Evolutionary conservation across 1,140 invertebrate species (phyloP).

Genomic region (Cepaea nemoralis): DNA sequence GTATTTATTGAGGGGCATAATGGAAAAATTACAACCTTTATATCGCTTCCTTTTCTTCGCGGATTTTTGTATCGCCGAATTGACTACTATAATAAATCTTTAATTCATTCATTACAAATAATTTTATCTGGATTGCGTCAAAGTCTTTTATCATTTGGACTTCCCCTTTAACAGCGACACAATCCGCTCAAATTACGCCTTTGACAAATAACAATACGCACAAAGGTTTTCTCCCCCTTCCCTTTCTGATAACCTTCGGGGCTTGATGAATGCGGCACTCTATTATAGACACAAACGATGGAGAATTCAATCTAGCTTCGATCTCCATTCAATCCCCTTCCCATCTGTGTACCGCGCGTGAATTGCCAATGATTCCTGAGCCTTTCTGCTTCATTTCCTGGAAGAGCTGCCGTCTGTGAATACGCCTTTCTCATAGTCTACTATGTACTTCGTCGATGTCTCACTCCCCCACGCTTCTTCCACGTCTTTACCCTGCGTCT

Average conservation of each 20-base stretch:
- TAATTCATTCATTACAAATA: constrained; percentile 13
- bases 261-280: not conserved
- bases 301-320: constrained; percentile 15
- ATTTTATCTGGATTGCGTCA: constrained; percentile 15
- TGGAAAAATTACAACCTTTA: not conserved
- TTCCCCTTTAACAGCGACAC: not conserved
- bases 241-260: constrained; percentile 2
- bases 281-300: constrained; percentile 1
- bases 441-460: not conserved
- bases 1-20: not conserved
- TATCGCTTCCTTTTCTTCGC: not conserved
- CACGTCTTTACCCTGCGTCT: not conserved
- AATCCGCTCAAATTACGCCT: constrained; percentile 15
- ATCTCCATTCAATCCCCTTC: not conserved
- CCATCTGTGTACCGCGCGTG: constrained; percentile 3
- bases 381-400: constrained; percentile 16
- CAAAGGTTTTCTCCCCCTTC: too few species aligned
- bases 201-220: not conserved
- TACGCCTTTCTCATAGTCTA: not conserved
- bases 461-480: not conserved
- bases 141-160: not conserved
- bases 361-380: not conserved
- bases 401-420: not conserved
- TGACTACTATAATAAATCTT: constrained; percentile 7
- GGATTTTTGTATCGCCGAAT: not conserved